phyloP scores from a whole-genome alignment of 64 coral and sea anemone genomes.

The Porites lutea region DNA sequence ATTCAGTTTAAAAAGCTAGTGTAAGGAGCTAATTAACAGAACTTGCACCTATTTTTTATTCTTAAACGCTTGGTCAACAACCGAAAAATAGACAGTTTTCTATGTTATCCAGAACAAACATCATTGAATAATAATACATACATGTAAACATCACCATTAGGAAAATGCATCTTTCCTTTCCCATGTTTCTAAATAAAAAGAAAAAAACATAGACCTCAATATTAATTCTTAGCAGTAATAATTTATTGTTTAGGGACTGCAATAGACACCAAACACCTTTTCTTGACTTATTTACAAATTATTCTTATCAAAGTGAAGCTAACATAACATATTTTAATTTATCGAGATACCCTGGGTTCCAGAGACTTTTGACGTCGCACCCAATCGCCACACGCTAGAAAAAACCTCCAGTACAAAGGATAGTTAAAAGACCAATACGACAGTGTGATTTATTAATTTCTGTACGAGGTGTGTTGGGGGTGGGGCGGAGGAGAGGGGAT shows the following conservation, averaged over 20 bases:
- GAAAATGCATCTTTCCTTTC: slow-evolving; percentile 79
- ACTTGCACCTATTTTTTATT: not conserved
- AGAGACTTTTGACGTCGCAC: too few relatives aligned
- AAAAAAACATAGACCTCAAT: not conserved
- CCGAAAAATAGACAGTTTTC: not conserved
- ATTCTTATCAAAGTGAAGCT: too few relatives aligned
- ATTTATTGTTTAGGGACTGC: not conserved
- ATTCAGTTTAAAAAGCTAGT: too few relatives aligned
- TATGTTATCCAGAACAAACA: not conserved
- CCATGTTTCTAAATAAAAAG: slow-evolving; percentile 81
- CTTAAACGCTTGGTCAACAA: not conserved
- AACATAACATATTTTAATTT: too few relatives aligned
- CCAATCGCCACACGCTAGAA: too few relatives aligned
- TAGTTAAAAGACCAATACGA: too few relatives aligned
- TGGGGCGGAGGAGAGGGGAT: too few relatives aligned
- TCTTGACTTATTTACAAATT: not conserved
- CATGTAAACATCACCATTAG: slow-evolving; percentile 90
- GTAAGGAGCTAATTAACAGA: too few relatives aligned
- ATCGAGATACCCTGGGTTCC: too few relatives aligned
- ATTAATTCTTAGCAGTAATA: not conserved
- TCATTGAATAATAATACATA: slow-evolving; percentile 58
- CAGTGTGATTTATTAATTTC: too few relatives aligned
- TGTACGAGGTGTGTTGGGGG: too few relatives aligned
- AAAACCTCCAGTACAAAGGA: too few relatives aligned
- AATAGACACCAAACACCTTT: not conserved